These are phyloP conservation scores for Sepiola atlantica DNA, from an alignment of 2,888 invertebrate species.

Conservation along the genomic window DNA sequence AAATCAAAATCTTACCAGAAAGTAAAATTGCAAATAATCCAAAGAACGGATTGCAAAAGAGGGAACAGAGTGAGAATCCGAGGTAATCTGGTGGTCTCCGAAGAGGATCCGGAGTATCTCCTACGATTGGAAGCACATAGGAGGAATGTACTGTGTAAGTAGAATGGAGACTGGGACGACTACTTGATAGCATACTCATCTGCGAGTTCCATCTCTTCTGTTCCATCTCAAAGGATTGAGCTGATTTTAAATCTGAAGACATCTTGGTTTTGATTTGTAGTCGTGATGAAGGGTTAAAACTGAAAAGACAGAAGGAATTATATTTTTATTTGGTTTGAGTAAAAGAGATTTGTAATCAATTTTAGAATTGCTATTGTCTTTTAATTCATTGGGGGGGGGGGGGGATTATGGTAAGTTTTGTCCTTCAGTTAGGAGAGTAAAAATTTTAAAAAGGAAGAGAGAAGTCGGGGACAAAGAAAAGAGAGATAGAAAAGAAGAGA, in stretches of 20 bases:
- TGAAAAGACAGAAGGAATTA: not conserved
- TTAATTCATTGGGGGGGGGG: not conserved
- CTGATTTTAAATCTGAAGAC: not conserved
- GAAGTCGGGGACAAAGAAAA: no score
- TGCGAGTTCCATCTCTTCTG: conserved; percentile 46
- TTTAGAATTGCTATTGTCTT: not conserved
- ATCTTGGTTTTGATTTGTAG: not conserved
- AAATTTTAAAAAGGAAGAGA: no score
- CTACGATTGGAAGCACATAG: conserved; percentile 66
- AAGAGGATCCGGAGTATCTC: conserved; percentile 63
- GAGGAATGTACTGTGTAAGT: conserved; percentile 63
- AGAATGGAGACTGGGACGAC: conserved; percentile 65
- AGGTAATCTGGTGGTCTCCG: conserved; percentile 64
- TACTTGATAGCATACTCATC: conserved; percentile 56
- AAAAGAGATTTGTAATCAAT: not conserved
- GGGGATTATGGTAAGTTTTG: not conserved
- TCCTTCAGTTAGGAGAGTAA: no score
- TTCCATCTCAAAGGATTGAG: conserved; percentile 44
- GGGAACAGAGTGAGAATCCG: conserved; percentile 65
- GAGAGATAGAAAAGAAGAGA: no score
- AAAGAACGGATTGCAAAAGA: conserved; percentile 68
- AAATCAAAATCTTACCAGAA: conserved; percentile 57
- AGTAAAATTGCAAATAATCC: conserved; percentile 66
- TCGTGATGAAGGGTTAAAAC: not conserved
- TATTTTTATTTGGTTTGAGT: not conserved